Conservation (phyloP, 64 coral and sea anemone genomes). For the Pocillopora damicornis region DNA sequence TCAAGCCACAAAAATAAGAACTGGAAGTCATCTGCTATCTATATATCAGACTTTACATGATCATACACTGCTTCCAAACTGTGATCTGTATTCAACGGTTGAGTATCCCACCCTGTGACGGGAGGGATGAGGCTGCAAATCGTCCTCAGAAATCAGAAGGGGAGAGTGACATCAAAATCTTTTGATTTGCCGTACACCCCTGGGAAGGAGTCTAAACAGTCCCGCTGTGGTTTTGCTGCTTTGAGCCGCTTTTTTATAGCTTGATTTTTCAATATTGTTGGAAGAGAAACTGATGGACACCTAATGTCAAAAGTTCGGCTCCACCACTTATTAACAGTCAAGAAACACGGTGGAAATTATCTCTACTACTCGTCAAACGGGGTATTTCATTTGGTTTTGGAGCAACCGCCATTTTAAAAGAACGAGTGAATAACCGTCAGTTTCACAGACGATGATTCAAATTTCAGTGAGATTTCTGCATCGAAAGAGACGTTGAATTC, state of each 20-base stretch:
- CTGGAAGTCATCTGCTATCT: neutral
- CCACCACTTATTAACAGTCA: too few relatives aligned
- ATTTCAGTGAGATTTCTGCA: too few relatives aligned
- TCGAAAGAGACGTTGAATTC: too few relatives aligned
- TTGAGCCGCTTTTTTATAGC: neutral
- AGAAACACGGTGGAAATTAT: too few relatives aligned
- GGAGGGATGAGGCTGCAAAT: constrained; percentile 23
- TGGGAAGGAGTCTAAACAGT: constrained; percentile 15
- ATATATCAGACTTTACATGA: neutral
- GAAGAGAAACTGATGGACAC: neutral
- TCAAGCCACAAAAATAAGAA: constrained; percentile 1
- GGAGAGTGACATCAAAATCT: constrained; percentile 26
- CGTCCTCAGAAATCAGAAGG: constrained; percentile 5
- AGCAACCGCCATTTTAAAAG: too few relatives aligned
- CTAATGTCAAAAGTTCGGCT: too few relatives aligned
- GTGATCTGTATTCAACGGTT: neutral
- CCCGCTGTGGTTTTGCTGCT: constrained; percentile 17
- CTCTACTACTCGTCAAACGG: too few relatives aligned
- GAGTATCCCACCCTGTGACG: constrained; percentile 2
- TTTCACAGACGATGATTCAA: too few relatives aligned
- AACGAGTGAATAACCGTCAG: too few relatives aligned
- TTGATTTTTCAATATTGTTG: neutral
- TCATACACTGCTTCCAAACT: neutral
- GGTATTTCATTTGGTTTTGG: too few relatives aligned
- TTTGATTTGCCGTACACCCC: neutral